phyloP scores from a whole-genome alignment of 1,140 invertebrate genomes.

The Colletes gigas region DNA sequence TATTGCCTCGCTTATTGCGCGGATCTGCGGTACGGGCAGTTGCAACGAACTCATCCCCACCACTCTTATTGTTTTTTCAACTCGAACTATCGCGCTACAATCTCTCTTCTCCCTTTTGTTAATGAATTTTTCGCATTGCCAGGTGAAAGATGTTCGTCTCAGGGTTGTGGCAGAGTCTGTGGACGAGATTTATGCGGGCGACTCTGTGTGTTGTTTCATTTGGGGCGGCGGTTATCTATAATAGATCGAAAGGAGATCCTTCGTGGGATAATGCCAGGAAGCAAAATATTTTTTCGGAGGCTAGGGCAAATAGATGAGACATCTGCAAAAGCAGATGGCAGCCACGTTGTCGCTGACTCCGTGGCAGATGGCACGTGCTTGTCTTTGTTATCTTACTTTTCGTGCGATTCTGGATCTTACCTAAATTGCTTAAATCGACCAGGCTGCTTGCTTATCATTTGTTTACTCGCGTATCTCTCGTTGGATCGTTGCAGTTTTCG shows the following conservation, averaged over 20 bases:
- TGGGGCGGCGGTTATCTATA: background rate
- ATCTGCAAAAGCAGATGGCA: conserved; percentile 66
- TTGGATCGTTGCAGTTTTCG: background rate
- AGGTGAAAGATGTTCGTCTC: background rate
- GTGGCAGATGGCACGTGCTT: conserved; percentile 55
- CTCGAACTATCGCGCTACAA: no score
- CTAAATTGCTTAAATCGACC: conserved; percentile 43
- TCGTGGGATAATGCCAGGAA: conserved; percentile 18
- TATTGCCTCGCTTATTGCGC: no score
- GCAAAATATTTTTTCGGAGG: conserved; percentile 48
- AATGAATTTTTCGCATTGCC: no score
- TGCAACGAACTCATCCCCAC: no score
- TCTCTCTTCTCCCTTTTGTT: no score
- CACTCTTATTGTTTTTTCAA: no score
- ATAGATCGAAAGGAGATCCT: conserved; percentile 8
- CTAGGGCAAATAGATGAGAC: conserved; percentile 45
- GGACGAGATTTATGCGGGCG: conserved; percentile 32
- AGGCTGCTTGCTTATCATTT: conserved; percentile 9
- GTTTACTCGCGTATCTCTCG: conserved; percentile 14
- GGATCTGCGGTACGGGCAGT: no score
- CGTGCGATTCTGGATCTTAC: conserved; percentile 28
- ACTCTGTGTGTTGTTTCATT: conserved; percentile 43
- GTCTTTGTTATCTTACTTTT: conserved; percentile 52
- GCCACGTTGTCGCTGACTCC: conserved; percentile 38
- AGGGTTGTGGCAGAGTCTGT: background rate